Evolutionary conservation across 2,797 vertebrate species (phyloP).

Genomic region (Hephaestus fuliginosus): DNA sequence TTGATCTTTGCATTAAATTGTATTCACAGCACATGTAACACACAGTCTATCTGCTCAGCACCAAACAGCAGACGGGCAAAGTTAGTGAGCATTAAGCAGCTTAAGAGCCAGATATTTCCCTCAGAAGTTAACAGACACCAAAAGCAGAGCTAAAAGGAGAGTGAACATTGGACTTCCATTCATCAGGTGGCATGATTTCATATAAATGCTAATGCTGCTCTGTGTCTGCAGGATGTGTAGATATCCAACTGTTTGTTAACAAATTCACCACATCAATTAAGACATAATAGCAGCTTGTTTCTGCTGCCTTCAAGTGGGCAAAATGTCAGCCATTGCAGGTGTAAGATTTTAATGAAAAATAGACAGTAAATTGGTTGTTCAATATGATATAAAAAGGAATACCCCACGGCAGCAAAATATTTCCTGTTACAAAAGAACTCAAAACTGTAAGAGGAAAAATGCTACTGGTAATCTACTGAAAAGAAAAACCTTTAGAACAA

Average conservation of each 20-base stretch:
- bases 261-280: not conserved
- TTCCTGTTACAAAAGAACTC: not conserved
- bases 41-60: too few species aligned
- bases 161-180: not conserved
- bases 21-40: too few species aligned
- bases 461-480: not conserved
- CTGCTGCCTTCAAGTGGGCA: not conserved
- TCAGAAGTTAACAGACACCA: not conserved
- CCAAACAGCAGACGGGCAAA: not conserved
- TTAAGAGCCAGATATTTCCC: not conserved
- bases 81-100: not conserved
- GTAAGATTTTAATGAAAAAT: not conserved
- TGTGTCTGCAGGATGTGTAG: not conserved
- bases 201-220: slow-evolving; percentile 1
- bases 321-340: not conserved
- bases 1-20: not conserved
- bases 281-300: not conserved
- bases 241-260: not conserved
- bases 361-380: not conserved
- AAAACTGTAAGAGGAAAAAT: not conserved
- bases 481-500: not conserved
- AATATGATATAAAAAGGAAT: not conserved
- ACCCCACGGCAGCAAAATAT: not conserved
- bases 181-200: not conserved
- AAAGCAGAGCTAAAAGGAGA: slow-evolving; percentile 1